Evolutionary conservation across 2,797 vertebrate species (phyloP), one percentile per base, ranked within the genome.

Genomic region (Sylvia borin): DNA sequence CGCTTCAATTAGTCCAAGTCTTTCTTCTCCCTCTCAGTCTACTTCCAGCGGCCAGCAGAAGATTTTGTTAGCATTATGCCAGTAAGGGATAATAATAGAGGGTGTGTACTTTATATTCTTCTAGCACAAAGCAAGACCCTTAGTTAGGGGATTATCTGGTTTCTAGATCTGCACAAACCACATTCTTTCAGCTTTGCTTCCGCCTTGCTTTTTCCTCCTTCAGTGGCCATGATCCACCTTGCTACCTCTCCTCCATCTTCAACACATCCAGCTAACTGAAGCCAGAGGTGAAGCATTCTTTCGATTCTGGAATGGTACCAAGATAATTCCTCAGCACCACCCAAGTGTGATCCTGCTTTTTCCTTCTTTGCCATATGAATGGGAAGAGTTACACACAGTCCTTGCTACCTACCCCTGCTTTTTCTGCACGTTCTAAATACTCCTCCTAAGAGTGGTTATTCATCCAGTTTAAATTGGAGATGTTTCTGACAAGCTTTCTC

Each of bases 171-270:
- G 74, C 58, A 86, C 1, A 0, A 87, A 84, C 19, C 11, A 43
- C 82, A 70, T 72, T 94, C 57, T 61, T 94, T 86, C 47, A 65
- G 62, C 54, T 83, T 58, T 92, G 66, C 47, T 75, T 94, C 64
- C 3, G 29, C 42, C 29, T 71, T 57, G 32, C 50, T 91, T 64
- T 75, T 45, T 71, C 34, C 16, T 88, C 75, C 50, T 74, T 77
- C 73, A 65, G 24, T 29, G 54, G 26, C 61, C 12, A 17, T 2
- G 38, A 68, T 38, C 36, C 65, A 45, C 14, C 66, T 47, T 78
- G 57, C 22, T 60, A 20, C 29, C 26, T 50, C 24, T 31, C 25
- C 32, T 72, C 20, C 31, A 65, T 14, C 58, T 81, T 71, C 66
- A 78, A 74, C 38, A 54, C 21, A 57, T 45, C 7, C 36, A 83